Base-by-base conservation (phyloP, 1,140 invertebrate genomes). In the Hyphantria cunea region DNA sequence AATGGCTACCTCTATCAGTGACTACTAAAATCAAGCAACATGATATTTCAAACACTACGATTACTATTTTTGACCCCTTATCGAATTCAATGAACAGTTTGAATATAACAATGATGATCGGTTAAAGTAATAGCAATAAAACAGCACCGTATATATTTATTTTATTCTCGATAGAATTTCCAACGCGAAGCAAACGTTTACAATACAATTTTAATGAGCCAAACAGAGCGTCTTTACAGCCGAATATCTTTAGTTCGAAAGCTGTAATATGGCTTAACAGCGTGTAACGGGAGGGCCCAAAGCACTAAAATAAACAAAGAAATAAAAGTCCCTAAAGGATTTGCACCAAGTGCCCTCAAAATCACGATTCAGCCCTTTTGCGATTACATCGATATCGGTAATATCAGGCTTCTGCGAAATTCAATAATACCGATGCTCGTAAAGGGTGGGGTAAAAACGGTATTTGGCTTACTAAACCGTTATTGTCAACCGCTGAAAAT, bases 351-450 rank as follows among this genome's bases (percentile, higher is more conserved):
- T 65, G 42, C 47, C 47, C 54, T 52, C 54, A 50, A 59, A 65
- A 58, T 65, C 63, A 52, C 63, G 58, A 58, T 65, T 65, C 63
- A 52, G 54, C 54, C 64, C 56, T 66, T 54, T 66, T 45, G 54
- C 50, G 55, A 66, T 66, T 59, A 66, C 56, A 53, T 51, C n/a
- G 56, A 66, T 66, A 59, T 66, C 64, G 55, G 55, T 31, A 60
- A 54, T 48, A 52, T 50, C 50, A 5, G 55, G 55, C 49, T 51
- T 59, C 54, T 55, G 33, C 55, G 55, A 66, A 65, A 66, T 66
- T 66, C 64, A 66, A 66, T 66, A 60, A 66, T 58, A 56, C 63
- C 41, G 13, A 64, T 58, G 45, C 55, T 58, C 63, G 45, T 58
- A 58, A 60, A 42, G 64, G 41, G 17, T 14, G 31, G 54, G 42